Conservation (phyloP, 1,140 invertebrate genomes). For the Onthophagus taurus region DNA sequence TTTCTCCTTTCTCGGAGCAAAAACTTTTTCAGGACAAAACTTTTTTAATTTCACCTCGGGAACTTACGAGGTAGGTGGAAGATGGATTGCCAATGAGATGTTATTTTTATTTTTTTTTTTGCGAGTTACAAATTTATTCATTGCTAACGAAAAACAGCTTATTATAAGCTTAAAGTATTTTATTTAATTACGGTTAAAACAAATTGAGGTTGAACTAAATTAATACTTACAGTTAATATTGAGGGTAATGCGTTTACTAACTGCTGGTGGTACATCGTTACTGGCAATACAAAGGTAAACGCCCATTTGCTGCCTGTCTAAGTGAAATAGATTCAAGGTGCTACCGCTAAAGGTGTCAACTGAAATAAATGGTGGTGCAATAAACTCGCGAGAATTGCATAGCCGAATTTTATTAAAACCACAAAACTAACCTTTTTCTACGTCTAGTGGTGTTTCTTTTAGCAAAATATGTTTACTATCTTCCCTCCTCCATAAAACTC, state of each 20-base stretch:
- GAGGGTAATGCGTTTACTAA: constrained; percentile 60
- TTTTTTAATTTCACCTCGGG: no score
- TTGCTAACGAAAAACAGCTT: no score
- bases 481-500: constrained; percentile 47
- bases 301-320: constrained; percentile 59
- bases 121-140: no score
- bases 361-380: constrained; percentile 22
- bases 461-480: constrained; percentile 38
- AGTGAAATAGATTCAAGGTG: constrained; percentile 49
- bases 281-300: constrained; percentile 62
- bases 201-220: constrained; percentile 3
- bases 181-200: no score
- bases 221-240: constrained; percentile 61
- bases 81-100: no score
- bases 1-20: no score
- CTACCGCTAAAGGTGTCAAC: constrained; percentile 50
- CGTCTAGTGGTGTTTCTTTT: constrained; percentile 34
- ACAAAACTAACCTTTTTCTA: constrained; percentile 24
- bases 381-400: background rate
- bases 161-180: no score
- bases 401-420: background rate
- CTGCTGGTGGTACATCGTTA: constrained; percentile 61
- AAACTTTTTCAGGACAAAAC: no score
- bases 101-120: no score
- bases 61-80: no score